A percentile compares a stretch with the other conserved stretches of the same genome.
These are phyloP conservation scores for Pegoplata infirma DNA, from an alignment of 2,888 invertebrate genomes.

Conservation along the genomic window DNA sequence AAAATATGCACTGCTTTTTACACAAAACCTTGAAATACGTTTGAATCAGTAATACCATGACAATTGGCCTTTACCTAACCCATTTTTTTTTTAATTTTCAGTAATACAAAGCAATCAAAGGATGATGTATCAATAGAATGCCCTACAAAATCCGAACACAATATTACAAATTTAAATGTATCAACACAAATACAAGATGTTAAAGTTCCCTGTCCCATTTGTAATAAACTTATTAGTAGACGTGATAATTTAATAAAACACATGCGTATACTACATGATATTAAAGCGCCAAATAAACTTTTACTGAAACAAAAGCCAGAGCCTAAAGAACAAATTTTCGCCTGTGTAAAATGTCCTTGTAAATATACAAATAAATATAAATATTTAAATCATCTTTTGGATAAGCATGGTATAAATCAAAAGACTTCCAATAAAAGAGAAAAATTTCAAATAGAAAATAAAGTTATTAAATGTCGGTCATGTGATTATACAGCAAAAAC, in stretches of 20 bases:
- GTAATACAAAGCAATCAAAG: background rate
- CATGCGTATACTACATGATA: slow-evolving; percentile 36
- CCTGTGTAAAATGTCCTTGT: slow-evolving; percentile 22
- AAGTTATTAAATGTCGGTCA: slow-evolving; percentile 38
- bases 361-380: slow-evolving; percentile 32
- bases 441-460: background rate
- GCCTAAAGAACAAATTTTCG: background rate
- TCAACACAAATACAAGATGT: too few species aligned
- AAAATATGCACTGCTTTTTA: too few species aligned
- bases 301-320: background rate
- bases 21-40: too few species aligned
- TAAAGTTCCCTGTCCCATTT: too few species aligned
- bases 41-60: too few species aligned
- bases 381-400: slow-evolving; percentile 26
- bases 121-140: background rate
- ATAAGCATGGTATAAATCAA: slow-evolving; percentile 23
- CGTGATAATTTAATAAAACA: slow-evolving; percentile 28
- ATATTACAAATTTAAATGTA: background rate
- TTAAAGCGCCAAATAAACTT: slow-evolving; percentile 1
- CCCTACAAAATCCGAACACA: background rate
- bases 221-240: slow-evolving; percentile 1
- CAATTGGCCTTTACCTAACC: too few species aligned
- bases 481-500: slow-evolving; percentile 51
- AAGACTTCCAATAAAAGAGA: background rate
- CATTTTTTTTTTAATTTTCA: background rate